Evolutionary conservation across 1,140 invertebrate species (phyloP), one percentile per base, ranked within the genome.

Genomic region (Drosophila obscura): DNA sequence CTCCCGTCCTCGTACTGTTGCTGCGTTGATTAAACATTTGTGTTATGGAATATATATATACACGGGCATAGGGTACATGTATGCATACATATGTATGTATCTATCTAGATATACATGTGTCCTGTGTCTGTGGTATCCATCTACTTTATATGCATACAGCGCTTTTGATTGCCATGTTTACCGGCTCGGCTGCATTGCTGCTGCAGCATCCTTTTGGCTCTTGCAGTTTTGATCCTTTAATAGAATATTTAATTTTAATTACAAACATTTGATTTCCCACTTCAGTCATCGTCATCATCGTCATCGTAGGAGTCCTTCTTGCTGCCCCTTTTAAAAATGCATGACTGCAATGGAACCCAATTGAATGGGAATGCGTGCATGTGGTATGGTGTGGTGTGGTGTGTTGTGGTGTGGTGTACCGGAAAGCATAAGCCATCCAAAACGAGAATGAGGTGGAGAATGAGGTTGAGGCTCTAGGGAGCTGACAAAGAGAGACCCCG

Each of bases 201-300:
- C 35, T 5, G 35, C 60, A 16, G 74, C 75, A 78, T 82, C 64
- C 80, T 78, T 87, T 88, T 88, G 78, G 65, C 74, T 73, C 19
- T 67, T 83, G 83, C 83, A 87, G 83, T 88, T 88, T 87, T 83
- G 84, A 88, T 88, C 84, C 83, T 80, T 83, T 88, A 88, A 88
- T 88, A 88, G 84, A 88, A 88, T 88, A 88, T 88, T 88, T 88
- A 88, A 88, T 88, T 88, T 88, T 88, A 88, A 88, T 88, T 88
- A 88, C 83, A 89, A 88, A 89, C 83, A 88, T 88, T 88, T 88
- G 83, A 88, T 88, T 88, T 88, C 84, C 83, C 83, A 83, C 83
- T 89, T 88, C 84, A 87, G 68, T 48, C 75, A 82, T 79, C 74
- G 76, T 64, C 57, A 63, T 73, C 58, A 58, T 48, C 39, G 49